A percentile compares a stretch with the other conserved stretches of the same genome.
Conservation (phyloP, 2,113 vertebrate species). For the Psilopsiagon aurifrons region DNA sequence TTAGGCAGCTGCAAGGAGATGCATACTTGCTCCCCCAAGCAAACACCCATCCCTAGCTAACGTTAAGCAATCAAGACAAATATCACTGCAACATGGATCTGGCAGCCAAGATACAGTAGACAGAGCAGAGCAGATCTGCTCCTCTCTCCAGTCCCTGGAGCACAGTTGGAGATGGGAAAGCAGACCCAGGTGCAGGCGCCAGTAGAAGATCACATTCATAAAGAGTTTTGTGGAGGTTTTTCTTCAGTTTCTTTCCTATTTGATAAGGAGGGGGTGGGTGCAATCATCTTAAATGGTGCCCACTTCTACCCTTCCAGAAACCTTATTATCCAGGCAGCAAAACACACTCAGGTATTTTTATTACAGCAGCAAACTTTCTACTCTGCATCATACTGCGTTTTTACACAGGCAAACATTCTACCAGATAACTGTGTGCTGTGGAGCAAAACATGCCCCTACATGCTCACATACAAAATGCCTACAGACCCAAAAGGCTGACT, state of each 20-base stretch:
- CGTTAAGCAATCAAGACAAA: not conserved
- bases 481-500: not conserved
- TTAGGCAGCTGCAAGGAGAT: fast-evolving
- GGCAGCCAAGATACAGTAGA: not conserved
- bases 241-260: not conserved
- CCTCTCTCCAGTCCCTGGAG: not conserved
- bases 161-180: fast-evolving
- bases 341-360: not conserved
- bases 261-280: not conserved
- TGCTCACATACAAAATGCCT: not conserved
- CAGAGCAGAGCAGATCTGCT: not conserved
- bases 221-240: not conserved
- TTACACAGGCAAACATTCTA: not conserved
- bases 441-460: not conserved
- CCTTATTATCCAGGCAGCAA: not conserved
- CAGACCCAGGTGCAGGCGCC: not conserved
- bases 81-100: not conserved
- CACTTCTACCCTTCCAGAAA: not conserved
- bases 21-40: not conserved
- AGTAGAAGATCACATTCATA: not conserved
- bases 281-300: not conserved
- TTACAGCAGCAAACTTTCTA: not conserved
- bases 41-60: not conserved
- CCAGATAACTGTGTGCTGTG: fast-evolving
- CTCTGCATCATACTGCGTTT: not conserved